phyloP scores from a whole-genome alignment of 2,888 invertebrate species.

The Rapana venosa region DNA sequence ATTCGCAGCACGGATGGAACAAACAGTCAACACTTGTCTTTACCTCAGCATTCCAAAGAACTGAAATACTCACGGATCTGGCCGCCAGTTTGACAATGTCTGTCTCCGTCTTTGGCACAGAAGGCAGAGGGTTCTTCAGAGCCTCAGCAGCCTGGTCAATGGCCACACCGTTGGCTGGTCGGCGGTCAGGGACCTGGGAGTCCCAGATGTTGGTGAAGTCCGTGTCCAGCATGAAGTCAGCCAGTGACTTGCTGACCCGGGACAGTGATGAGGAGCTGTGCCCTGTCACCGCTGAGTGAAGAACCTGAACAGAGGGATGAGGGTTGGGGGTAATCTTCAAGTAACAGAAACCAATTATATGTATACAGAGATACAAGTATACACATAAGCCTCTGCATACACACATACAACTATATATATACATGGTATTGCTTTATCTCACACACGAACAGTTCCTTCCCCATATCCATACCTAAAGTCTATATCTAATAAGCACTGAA shows the following conservation, averaged over 20 bases:
- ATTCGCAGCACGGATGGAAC: too few species aligned
- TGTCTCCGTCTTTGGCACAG: conserved; percentile 55
- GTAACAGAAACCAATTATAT: too few species aligned
- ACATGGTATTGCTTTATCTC: too few species aligned
- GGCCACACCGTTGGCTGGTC: conserved; percentile 36
- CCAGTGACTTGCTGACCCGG: conserved; percentile 64
- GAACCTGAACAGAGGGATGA: conserved; percentile 65
- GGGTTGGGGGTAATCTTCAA: too few species aligned
- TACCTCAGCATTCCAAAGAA: neutral
- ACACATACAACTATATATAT: too few species aligned
- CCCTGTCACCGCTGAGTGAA: conserved; percentile 77
- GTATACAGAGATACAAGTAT: too few species aligned
- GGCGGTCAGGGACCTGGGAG: conserved; percentile 39
- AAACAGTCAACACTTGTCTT: too few species aligned
- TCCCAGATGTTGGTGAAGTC: conserved; percentile 62
- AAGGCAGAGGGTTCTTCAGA: conserved; percentile 37
- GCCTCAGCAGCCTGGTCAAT: conserved; percentile 34
- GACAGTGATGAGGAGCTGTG: conserved; percentile 69
- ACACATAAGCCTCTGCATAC: too few species aligned
- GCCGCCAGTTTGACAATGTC: conserved; percentile 80
- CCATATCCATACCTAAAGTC: too few species aligned
- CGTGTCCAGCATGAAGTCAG: conserved; percentile 66
- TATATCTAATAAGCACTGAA: too few species aligned
- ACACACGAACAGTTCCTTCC: too few species aligned
- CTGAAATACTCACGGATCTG: conserved; percentile 79